These are phyloP conservation scores for Pterobdella sp. DNA, from an alignment of 2,888 invertebrate genomes.

Conservation along the genomic window DNA sequence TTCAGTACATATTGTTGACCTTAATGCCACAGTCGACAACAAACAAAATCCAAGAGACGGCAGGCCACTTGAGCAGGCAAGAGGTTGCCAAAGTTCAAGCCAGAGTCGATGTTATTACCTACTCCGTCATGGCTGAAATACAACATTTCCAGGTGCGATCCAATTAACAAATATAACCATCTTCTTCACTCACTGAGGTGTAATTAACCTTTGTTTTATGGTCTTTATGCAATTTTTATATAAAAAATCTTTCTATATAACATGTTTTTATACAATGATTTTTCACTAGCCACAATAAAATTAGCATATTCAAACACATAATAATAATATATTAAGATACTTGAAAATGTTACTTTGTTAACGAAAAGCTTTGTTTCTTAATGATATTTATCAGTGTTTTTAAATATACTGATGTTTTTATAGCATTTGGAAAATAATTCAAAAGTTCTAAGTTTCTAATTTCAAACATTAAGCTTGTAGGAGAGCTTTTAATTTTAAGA, in stretches of 20 bases:
- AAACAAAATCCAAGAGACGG: slow-evolving; percentile 52
- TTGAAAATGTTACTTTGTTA: too few relatives aligned
- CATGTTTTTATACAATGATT: too few relatives aligned
- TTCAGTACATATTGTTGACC: background rate
- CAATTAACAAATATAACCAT: too few relatives aligned
- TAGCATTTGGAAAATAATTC: background rate
- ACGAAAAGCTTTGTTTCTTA: too few relatives aligned
- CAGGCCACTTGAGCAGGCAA: slow-evolving; percentile 72
- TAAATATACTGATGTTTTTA: background rate
- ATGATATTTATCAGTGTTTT: background rate
- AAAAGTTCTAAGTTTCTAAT: too few relatives aligned
- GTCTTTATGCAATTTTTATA: background rate
- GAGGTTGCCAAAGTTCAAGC: slow-evolving; percentile 72
- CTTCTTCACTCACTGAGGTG: too few relatives aligned
- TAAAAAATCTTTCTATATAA: background rate
- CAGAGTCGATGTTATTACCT: slow-evolving; percentile 82
- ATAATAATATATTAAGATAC: background rate
- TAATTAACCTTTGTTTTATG: background rate
- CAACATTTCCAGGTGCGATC: slow-evolving; percentile 77
- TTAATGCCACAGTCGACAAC: slow-evolving; percentile 35
- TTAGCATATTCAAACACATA: background rate
- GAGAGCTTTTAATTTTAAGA: too few relatives aligned
- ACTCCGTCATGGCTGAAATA: slow-evolving; percentile 85
- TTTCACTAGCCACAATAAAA: too few relatives aligned
- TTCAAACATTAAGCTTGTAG: too few relatives aligned